Evolutionary conservation across 2,797 vertebrate species (phyloP), one percentile per base, ranked within the genome.

Genomic region (Aphelocoma californica): DNA sequence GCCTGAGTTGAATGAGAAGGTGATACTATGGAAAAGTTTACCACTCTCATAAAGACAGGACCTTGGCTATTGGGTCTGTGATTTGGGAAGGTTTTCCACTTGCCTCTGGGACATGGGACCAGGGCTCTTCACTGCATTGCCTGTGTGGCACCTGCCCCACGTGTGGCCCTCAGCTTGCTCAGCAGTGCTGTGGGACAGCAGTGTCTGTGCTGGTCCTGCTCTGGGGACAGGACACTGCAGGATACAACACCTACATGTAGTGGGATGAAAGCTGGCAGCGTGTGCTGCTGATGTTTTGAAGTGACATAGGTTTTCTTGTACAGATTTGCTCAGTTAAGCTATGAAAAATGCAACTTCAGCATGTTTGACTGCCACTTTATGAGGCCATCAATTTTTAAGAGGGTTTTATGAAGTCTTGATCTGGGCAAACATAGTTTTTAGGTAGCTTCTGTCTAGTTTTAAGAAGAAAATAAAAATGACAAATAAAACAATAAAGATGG

Each of bases 311-410:
- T 60, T 93, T 92, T 75, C 32, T 60, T 79, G 31, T 23, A 25
- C 12, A 42, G 45, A 31, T 94, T 92, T 81, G 20, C 70, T 54
- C 53, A 65, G 60, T 66, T 80, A 82, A 93, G 56, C 40, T 50
- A 14, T 12, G 38, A 85, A 84, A 94, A 82, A 66, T 53, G 60
- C 23, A 38, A 14, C 81, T 85, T 85, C 72, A 36, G 8, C 78
- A 18, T 73, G 21, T 88, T 73, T 57, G 44, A 58, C 42, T 81
- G 53, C 53, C 60, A 3, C 29, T 88, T 92, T 82, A 62, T 56
- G 61, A 74, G 74, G 34, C 20, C 29, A 57, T 87, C 17, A 54
- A 4, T 94, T 93, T 95, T 95, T 82, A 82, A 89, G 60, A 64
- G 56, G 10, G 11, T 85, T 95, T 87, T 77, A 57, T 87, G 61